Percentiles rank a stretch among this genome's conserved stretches.
Conservation (phyloP, 2,888 invertebrate genomes). For the Diogma glabrata region DNA sequence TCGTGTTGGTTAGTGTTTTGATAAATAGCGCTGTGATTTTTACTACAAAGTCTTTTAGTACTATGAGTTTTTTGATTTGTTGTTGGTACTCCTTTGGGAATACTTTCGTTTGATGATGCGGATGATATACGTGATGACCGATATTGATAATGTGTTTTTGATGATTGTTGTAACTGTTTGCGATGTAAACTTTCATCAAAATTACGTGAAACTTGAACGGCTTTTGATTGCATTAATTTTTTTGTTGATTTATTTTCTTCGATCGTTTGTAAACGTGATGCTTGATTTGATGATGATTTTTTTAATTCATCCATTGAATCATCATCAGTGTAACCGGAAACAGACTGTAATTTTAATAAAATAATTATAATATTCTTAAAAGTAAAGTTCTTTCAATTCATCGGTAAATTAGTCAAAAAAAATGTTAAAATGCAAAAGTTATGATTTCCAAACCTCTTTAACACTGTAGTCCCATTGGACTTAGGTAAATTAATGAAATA, state of each 20-base stretch:
- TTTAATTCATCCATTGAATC: constrained; percentile 33
- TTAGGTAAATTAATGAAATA: too few species aligned
- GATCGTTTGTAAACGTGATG: constrained; percentile 34
- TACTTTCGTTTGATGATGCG: constrained; percentile 19
- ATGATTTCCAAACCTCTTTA: too few species aligned
- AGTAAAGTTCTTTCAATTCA: too few species aligned
- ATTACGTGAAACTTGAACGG: constrained; percentile 15
- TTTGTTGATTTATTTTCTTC: constrained; percentile 27
- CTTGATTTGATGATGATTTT: constrained; percentile 28
- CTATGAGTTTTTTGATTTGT: background rate
- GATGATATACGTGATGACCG: constrained; percentile 14
- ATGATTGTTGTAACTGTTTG: too few species aligned
- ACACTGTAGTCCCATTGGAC: too few species aligned
- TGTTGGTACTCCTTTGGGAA: constrained; percentile 9
- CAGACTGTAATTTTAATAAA: constrained; percentile 31
- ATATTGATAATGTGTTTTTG: background rate
- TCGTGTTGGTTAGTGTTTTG: too few species aligned
- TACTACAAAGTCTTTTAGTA: background rate
- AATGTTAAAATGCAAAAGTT: too few species aligned
- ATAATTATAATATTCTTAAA: background rate
- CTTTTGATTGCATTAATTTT: constrained; percentile 15
- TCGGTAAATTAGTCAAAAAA: constrained; percentile 2
- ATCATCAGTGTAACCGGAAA: constrained; percentile 42
- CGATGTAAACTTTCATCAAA: constrained; percentile 13
- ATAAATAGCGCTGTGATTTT: background rate